Evolutionary conservation across 2,797 vertebrate genomes (phyloP).

Genomic region (Emys orbicularis): DNA sequence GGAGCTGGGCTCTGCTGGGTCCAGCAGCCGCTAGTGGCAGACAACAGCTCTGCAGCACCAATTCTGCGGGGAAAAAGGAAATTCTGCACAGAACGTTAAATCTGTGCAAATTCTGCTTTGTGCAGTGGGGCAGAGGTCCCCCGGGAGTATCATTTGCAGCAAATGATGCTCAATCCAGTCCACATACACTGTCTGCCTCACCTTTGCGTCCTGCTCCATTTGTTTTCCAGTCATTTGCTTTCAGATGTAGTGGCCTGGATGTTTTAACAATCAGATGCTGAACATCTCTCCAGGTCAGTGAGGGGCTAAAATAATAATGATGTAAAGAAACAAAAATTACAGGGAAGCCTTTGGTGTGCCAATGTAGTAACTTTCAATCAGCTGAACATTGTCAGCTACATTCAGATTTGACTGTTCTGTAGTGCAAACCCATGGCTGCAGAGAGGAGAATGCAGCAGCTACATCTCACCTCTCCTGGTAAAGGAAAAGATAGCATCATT

Average conservation of each 20-base stretch:
- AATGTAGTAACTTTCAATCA: background rate
- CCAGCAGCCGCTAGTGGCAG: no score
- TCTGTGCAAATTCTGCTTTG: no score
- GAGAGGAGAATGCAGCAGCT: background rate
- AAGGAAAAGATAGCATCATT: background rate
- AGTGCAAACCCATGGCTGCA: background rate
- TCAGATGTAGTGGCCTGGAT: constrained; percentile 81
- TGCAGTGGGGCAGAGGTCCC: no score
- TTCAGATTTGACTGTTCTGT: background rate
- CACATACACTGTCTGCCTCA: constrained; percentile 35
- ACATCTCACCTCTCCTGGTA: background rate
- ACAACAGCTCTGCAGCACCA: no score
- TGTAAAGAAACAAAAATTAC: background rate
- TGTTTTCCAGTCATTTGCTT: constrained; percentile 83
- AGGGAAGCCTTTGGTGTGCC: background rate
- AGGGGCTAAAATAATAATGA: constrained; percentile 73
- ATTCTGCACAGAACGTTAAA: no score
- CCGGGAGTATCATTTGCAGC: background rate
- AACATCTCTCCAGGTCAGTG: constrained; percentile 85
- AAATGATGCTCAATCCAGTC: background rate
- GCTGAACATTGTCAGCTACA: background rate
- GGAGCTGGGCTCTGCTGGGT: no score
- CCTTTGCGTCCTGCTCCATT: constrained; percentile 84
- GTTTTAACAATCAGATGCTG: constrained; percentile 87
- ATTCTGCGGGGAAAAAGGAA: no score